Percentiles rank a stretch among this genome's conserved stretches.
These are phyloP conservation scores for Turritopsis rubra DNA, from an alignment of 30 jellyfish, hydroid and myxozoan species.

Conservation along the genomic window DNA sequence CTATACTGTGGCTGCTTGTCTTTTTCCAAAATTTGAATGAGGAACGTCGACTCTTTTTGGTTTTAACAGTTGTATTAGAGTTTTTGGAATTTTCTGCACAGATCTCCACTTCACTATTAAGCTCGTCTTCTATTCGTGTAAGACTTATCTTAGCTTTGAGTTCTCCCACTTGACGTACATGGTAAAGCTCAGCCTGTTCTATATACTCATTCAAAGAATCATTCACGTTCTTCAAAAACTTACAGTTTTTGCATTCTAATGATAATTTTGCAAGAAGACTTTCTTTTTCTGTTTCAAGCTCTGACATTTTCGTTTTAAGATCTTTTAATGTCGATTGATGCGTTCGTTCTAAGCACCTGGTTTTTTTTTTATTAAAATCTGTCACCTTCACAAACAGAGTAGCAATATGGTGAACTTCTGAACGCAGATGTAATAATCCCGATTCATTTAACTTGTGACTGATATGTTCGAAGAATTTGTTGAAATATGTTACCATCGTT, in stretches of 20 bases:
- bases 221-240: neutral
- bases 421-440: neutral
- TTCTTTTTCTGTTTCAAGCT: neutral
- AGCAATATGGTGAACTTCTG: neutral
- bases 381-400: neutral
- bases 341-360: neutral
- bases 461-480: neutral
- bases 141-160: constrained; percentile 8
- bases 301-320: neutral
- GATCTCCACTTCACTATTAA: neutral
- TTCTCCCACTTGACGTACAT: constrained; percentile 3
- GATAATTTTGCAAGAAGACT: neutral
- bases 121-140: neutral
- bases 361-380: neutral
- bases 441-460: neutral
- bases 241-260: neutral
- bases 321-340: neutral
- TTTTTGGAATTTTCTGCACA: neutral
- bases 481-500: neutral
- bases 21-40: constrained; percentile 2
- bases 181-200: neutral
- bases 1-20: neutral
- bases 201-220: neutral
- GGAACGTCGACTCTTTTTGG: neutral
- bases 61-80: neutral